These are phyloP conservation scores for Palythoa grandis DNA, from an alignment of 92 coral and sea anemone genomes.

Conservation along the genomic window DNA sequence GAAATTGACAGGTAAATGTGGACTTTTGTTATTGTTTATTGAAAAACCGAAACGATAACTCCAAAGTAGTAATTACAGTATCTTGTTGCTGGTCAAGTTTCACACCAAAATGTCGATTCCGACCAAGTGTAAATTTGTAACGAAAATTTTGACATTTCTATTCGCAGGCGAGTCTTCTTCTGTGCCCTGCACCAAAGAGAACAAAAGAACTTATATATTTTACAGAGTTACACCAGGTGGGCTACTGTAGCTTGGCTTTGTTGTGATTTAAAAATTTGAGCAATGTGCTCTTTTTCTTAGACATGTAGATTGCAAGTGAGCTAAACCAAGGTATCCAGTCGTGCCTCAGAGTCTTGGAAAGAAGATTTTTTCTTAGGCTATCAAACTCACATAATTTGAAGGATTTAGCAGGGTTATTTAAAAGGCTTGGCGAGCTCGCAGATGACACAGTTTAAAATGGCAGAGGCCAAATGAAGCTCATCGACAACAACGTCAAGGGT, in stretches of 20 bases:
- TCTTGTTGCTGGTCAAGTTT: conserved; percentile 12
- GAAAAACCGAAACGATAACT: conserved; percentile 10
- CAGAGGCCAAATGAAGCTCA: neutral
- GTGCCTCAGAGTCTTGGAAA: too few species aligned
- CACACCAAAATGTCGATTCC: neutral
- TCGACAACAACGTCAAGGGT: neutral
- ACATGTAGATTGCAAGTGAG: neutral
- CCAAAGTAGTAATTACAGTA: conserved; percentile 8
- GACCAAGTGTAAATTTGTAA: conserved; percentile 4
- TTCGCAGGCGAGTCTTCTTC: conserved; percentile 6
- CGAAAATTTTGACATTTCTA: neutral
- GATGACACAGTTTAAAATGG: too few species aligned
- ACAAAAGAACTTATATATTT: neutral
- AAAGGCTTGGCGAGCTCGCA: neutral
- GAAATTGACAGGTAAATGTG: neutral
- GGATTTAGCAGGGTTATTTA: neutral
- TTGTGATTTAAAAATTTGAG: neutral
- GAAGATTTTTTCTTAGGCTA: too few species aligned
- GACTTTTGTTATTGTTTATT: neutral
- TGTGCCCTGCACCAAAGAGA: neutral
- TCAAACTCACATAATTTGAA: neutral
- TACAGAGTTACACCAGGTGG: neutral
- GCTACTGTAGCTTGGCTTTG: conserved; percentile 11
- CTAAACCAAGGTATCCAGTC: too few species aligned
- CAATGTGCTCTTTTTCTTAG: conserved; percentile 2